A percentile compares a stretch with the other conserved stretches of the same genome.
phyloP scores from a whole-genome alignment of 2,888 invertebrate genomes.

The Volucella inanis region DNA sequence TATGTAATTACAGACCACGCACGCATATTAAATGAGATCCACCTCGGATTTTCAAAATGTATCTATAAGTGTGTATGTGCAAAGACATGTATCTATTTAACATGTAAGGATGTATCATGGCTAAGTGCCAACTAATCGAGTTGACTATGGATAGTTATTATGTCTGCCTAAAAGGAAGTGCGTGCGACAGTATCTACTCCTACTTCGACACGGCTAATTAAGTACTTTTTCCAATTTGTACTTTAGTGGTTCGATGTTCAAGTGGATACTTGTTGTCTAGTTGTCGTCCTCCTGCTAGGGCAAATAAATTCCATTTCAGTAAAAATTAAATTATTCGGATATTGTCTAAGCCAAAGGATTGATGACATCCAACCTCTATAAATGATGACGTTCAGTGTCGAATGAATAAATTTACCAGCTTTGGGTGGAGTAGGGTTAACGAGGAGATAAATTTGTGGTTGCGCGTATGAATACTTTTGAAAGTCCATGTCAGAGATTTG shows the following conservation, averaged over 20 bases:
- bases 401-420: conserved; percentile 39
- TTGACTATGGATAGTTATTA: conserved; percentile 63
- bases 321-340: conserved; percentile 48
- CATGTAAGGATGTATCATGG: conserved; percentile 41
- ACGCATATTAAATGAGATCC: conserved; percentile 73
- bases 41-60: conserved; percentile 58
- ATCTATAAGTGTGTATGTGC: too few relatives aligned
- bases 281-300: background rate
- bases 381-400: background rate
- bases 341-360: background rate
- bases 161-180: conserved; percentile 59
- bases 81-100: too few relatives aligned
- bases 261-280: background rate
- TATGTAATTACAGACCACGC: conserved; percentile 72
- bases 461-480: too few relatives aligned
- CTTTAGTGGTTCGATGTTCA: conserved; percentile 36
- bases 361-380: conserved; percentile 31
- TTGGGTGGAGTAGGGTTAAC: background rate
- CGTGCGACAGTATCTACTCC: conserved; percentile 39
- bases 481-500: too few relatives aligned
- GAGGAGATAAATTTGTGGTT: background rate
- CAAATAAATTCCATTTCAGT: conserved; percentile 22
- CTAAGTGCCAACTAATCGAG: conserved; percentile 65
- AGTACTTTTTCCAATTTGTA: conserved; percentile 50
- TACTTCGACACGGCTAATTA: conserved; percentile 48